A percentile compares a stretch with the other conserved stretches of the same genome.
Conservation (phyloP, 2,797 vertebrate species). For the Peromyscus aztecus region DNA sequence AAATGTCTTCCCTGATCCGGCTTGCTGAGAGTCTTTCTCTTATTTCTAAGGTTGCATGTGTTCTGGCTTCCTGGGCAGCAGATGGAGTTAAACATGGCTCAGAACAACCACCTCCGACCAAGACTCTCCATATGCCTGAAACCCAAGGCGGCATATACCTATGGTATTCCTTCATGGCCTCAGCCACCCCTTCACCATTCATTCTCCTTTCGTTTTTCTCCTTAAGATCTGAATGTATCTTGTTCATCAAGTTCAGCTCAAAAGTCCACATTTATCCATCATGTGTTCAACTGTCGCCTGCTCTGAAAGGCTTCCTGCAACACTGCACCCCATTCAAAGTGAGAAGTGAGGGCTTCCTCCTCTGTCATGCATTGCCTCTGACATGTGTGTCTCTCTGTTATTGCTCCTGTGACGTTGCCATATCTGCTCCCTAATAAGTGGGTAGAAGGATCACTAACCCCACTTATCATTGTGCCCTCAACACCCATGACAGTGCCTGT, state of each 20-base stretch:
- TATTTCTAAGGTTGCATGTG: neutral
- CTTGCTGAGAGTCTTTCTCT: neutral
- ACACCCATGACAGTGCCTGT: neutral
- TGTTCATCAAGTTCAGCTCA: neutral
- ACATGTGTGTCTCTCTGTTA: fast-evolving
- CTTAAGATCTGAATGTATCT: neutral
- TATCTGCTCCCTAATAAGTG: neutral
- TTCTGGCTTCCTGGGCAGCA: neutral
- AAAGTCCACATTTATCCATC: neutral
- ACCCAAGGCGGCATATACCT: neutral
- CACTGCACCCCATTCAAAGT: too few species aligned
- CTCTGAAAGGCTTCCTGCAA: neutral
- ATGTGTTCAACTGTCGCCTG: neutral
- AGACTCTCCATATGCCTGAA: neutral
- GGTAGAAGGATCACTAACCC: neutral
- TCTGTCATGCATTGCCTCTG: fast-evolving
- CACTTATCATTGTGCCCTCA: neutral
- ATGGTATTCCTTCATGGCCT: neutral
- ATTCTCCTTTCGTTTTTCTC: neutral
- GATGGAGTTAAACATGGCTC: neutral
- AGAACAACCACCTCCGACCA: neutral
- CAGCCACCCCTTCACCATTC: neutral
- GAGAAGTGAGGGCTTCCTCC: neutral
- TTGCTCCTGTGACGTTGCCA: fast-evolving
- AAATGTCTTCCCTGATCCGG: neutral